These are phyloP conservation scores for Rugalucina vietnamica DNA, from an alignment of 2,888 invertebrate species.

Conservation along the genomic window DNA sequence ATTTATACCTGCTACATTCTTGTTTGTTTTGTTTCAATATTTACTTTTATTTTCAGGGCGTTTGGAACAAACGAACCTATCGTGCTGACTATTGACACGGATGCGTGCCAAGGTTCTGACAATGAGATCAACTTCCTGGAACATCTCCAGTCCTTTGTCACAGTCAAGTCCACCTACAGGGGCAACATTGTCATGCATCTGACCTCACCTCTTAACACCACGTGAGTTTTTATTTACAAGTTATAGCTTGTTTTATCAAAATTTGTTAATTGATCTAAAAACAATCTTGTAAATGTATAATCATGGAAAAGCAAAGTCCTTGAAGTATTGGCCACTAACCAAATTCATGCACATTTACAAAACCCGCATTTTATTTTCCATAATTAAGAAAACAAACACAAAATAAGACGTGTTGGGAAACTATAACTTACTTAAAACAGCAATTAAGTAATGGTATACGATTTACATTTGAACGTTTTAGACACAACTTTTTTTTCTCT, in stretches of 20 bases:
- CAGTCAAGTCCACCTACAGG: slow-evolving; percentile 94
- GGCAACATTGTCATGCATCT: slow-evolving; percentile 97
- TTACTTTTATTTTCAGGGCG: slow-evolving; percentile 86
- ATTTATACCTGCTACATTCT: neutral
- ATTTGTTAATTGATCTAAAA: too few relatives aligned
- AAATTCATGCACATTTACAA: neutral
- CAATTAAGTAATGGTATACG: neutral
- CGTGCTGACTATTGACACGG: slow-evolving; percentile 93
- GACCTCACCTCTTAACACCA: slow-evolving; percentile 99
- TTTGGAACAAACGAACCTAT: slow-evolving; percentile 85
- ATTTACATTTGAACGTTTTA: neutral
- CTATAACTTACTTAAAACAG: too few relatives aligned
- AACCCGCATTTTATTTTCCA: neutral
- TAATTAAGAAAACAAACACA: neutral
- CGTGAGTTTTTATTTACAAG: slow-evolving; percentile 86
- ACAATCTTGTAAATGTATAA: neutral
- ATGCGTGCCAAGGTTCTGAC: slow-evolving; percentile 94
- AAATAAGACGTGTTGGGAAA: too few relatives aligned
- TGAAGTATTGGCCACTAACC: neutral
- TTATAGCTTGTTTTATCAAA: neutral
- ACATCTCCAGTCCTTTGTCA: slow-evolving; percentile 98
- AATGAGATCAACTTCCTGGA: slow-evolving; percentile 96
- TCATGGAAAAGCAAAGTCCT: neutral
- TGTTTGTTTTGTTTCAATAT: neutral
- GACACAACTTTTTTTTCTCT: neutral